phyloP scores from a whole-genome alignment of 2,888 invertebrate genomes.

The Eupithecia vulgata region DNA sequence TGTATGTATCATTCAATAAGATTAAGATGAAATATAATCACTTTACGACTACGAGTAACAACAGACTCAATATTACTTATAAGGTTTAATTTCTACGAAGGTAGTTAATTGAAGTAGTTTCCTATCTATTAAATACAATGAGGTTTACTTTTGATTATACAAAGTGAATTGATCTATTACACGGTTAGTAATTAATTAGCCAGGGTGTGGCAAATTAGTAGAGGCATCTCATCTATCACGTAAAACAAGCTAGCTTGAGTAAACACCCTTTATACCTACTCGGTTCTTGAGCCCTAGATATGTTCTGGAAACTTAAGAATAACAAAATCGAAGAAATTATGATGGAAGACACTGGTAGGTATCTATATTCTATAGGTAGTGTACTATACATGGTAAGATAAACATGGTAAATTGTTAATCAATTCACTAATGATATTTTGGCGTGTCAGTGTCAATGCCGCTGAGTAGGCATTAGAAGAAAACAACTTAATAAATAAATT shows the following conservation, averaged over 20 bases:
- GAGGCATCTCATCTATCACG: slow-evolving; percentile 49
- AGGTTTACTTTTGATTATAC: slow-evolving; percentile 45
- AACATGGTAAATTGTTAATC: neutral
- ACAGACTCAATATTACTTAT: too few relatives aligned
- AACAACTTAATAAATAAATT: slow-evolving; percentile 11
- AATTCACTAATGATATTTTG: slow-evolving; percentile 5
- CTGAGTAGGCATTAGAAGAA: slow-evolving; percentile 8
- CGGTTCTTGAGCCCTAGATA: neutral
- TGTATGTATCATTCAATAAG: too few relatives aligned
- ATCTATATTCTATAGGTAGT: too few relatives aligned
- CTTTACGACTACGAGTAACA: too few relatives aligned
- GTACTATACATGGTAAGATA: neutral
- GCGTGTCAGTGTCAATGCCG: slow-evolving; percentile 4
- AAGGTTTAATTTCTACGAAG: neutral
- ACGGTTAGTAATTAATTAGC: slow-evolving; percentile 29
- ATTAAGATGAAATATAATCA: too few relatives aligned
- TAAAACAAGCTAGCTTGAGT: slow-evolving; percentile 24
- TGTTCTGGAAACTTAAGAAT: neutral
- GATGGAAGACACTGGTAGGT: neutral
- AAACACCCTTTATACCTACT: neutral
- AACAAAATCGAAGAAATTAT: neutral
- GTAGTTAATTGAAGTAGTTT: neutral
- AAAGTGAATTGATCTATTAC: slow-evolving; percentile 38
- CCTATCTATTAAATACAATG: slow-evolving; percentile 9
- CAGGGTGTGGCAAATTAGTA: slow-evolving; percentile 45